phyloP scores from a whole-genome alignment of 2,797 vertebrate genomes.

The Limnodromus scolopaceus region DNA sequence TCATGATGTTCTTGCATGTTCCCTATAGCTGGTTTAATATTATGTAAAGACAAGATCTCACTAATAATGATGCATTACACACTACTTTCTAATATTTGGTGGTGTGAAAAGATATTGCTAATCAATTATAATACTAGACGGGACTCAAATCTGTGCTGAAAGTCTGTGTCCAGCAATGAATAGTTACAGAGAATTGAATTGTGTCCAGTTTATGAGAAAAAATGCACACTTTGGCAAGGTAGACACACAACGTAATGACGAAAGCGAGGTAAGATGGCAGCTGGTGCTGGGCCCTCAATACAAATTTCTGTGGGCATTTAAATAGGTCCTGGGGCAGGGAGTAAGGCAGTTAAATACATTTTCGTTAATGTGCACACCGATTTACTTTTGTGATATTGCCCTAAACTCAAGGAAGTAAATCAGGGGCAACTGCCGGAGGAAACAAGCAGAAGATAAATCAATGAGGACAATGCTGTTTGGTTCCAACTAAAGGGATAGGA shows the following conservation, averaged over 20 bases:
- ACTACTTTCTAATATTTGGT: neutral
- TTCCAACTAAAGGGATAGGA: slow-evolving; percentile 26
- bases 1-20: neutral
- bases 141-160: neutral
- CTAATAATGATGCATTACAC: neutral
- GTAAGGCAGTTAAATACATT: neutral
- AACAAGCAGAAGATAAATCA: slow-evolving; percentile 40
- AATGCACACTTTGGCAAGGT: neutral
- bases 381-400: slow-evolving; percentile 13
- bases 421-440: neutral
- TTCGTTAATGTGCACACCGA: neutral
- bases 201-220: neutral
- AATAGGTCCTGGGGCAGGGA: neutral
- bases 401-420: neutral
- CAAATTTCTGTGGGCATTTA: neutral
- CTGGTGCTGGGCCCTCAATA: neutral
- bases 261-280: neutral
- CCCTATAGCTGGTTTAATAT: neutral
- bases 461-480: neutral
- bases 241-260: neutral
- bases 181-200: neutral
- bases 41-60: neutral
- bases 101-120: neutral
- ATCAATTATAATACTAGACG: neutral
- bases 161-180: neutral